phyloP scores from a whole-genome alignment of 2,888 invertebrate species.

The Limenitis camilla region DNA sequence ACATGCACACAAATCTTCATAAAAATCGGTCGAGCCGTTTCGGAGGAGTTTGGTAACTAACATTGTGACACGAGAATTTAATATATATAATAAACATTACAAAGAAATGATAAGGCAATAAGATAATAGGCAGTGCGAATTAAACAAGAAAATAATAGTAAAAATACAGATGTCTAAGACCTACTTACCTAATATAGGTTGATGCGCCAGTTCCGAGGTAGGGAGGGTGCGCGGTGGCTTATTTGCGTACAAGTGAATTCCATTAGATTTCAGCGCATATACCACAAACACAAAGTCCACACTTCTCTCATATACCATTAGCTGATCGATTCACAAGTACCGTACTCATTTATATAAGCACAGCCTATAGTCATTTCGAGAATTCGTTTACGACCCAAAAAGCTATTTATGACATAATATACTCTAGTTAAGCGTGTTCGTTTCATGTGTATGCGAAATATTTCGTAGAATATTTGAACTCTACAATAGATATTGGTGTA shows the following conservation, averaged over 20 bases:
- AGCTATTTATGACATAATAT: conserved; percentile 24
- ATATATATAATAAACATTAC: no score
- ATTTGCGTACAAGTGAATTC: conserved; percentile 74
- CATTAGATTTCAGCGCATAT: conserved; percentile 67
- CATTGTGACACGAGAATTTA: no score
- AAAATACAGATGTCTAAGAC: conserved; percentile 8
- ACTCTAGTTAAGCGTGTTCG: no score
- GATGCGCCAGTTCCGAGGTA: conserved; percentile 27
- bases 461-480: no score
- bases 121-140: no score
- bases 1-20: no score
- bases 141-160: conserved; percentile 3
- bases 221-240: conserved; percentile 57
- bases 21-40: no score
- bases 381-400: conserved; percentile 24
- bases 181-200: conserved; percentile 8
- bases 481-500: no score
- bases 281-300: conserved; percentile 54
- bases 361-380: conserved; percentile 24
- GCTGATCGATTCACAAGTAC: conserved; percentile 68
- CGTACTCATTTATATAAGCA: conserved; percentile 48
- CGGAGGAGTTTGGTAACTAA: no score
- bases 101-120: no score
- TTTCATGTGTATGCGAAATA: no score
- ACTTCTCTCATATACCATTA: conserved; percentile 73